Evolutionary conservation across 2,888 invertebrate species (phyloP).

Genomic region (Odontocerum albicorne): DNA sequence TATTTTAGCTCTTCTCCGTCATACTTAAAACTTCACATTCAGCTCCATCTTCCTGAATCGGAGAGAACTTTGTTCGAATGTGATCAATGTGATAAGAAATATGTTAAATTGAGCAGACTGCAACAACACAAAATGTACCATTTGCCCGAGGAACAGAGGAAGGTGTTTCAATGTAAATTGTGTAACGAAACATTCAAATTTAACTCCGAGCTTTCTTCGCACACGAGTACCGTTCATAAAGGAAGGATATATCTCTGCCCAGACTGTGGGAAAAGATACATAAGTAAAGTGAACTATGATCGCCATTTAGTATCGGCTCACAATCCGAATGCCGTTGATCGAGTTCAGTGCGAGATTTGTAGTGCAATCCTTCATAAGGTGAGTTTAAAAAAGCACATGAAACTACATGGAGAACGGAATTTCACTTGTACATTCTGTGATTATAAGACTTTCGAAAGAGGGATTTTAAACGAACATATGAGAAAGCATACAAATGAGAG

Average conservation of each 20-base stretch:
- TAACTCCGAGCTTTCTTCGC: neutral
- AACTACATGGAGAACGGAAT: slow-evolving; percentile 12
- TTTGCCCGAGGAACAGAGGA: slow-evolving; percentile 17
- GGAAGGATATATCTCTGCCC: slow-evolving; percentile 35
- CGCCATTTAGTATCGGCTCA: slow-evolving; percentile 20
- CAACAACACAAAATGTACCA: slow-evolving; percentile 19
- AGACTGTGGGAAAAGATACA: slow-evolving; percentile 36
- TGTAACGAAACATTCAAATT: slow-evolving; percentile 11
- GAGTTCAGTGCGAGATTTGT: slow-evolving; percentile 12
- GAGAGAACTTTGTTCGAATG: slow-evolving; percentile 1
- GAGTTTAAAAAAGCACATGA: slow-evolving; percentile 11
- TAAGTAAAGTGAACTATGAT: slow-evolving; percentile 11
- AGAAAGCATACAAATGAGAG: slow-evolving; percentile 27
- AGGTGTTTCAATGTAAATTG: slow-evolving; percentile 10
- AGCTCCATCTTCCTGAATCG: slow-evolving; percentile 1
- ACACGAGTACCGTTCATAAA: slow-evolving; percentile 9
- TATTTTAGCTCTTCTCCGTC: neutral
- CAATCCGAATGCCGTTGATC: neutral
- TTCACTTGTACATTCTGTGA: slow-evolving; percentile 16
- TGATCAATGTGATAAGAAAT: slow-evolving; percentile 3
- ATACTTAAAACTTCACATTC: neutral
- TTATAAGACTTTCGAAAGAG: slow-evolving; percentile 8
- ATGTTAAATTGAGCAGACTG: neutral
- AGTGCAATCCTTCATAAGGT: slow-evolving; percentile 4
- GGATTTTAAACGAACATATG: slow-evolving; percentile 13